A percentile compares a stretch with the other conserved stretches of the same genome.
These are phyloP conservation scores for Agrotis clavis DNA, from an alignment of 2,888 invertebrate genomes.

Conservation along the genomic window DNA sequence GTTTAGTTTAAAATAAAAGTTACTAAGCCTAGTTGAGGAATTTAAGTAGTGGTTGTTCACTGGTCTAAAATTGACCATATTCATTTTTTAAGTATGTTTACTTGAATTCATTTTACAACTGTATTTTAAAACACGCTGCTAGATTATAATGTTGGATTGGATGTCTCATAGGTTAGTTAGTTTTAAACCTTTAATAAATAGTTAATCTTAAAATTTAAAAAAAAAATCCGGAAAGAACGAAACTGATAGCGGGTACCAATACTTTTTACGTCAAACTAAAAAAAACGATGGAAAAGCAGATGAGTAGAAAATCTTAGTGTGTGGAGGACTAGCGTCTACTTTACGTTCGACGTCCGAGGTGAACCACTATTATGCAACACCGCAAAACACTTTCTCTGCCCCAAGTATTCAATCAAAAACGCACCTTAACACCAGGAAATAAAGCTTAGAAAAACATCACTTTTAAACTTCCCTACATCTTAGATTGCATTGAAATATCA, in stretches of 20 bases:
- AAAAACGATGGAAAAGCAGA: conserved; percentile 21
- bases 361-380: conserved; percentile 82
- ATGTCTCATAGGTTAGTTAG: neutral
- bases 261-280: neutral
- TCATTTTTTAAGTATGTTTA: too few relatives aligned
- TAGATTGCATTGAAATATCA: conserved; percentile 59
- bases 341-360: conserved; percentile 77
- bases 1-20: neutral
- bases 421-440: conserved; percentile 61
- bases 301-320: conserved; percentile 61
- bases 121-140: too few relatives aligned
- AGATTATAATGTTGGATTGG: too few relatives aligned
- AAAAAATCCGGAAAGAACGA: too few relatives aligned
- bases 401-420: conserved; percentile 69
- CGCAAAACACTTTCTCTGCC: conserved; percentile 85
- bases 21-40: neutral
- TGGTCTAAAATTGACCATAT: too few relatives aligned
- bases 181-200: neutral
- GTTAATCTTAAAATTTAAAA: too few relatives aligned
- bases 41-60: too few relatives aligned
- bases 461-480: conserved; percentile 44
- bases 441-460: conserved; percentile 31
- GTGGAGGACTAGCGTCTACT: conserved; percentile 68
- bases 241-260: neutral
- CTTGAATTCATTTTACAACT: too few relatives aligned